Percentiles rank a stretch among this genome's conserved stretches.
phyloP scores from a whole-genome alignment of 2,797 vertebrate species.

The Eulemur coronatus region DNA sequence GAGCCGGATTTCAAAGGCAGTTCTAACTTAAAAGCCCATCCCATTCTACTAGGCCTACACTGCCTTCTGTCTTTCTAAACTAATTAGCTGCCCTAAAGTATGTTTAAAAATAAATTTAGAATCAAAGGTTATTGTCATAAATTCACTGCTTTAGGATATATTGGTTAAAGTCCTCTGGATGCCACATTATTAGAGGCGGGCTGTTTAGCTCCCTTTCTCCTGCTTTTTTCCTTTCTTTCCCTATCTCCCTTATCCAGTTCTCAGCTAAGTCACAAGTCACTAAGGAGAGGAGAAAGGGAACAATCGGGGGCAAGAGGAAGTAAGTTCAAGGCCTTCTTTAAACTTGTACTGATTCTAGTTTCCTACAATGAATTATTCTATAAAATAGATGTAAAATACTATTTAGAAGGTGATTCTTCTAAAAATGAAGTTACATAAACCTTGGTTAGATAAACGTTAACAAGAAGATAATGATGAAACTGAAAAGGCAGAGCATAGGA shows the following conservation, averaged over 20 bases:
- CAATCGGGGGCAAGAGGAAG: neutral
- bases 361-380: neutral
- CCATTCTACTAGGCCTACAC: neutral
- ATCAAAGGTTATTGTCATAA: neutral
- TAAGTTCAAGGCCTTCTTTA: neutral
- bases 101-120: slow-evolving; percentile 8
- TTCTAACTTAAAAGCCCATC: neutral
- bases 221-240: neutral
- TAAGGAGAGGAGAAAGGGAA: neutral
- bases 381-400: neutral
- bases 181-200: neutral
- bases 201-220: neutral
- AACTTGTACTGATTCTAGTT: neutral
- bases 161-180: neutral
- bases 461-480: neutral
- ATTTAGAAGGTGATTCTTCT: neutral
- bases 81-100: neutral
- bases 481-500: neutral
- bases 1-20: neutral
- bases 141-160: neutral
- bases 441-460: neutral
- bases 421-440: neutral
- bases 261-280: neutral
- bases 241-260: neutral
- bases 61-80: neutral